Evolutionary conservation across 2,113 vertebrate genomes (phyloP), one percentile per base, ranked within the genome.

Genomic region (Myrmophylax atrothorax): DNA sequence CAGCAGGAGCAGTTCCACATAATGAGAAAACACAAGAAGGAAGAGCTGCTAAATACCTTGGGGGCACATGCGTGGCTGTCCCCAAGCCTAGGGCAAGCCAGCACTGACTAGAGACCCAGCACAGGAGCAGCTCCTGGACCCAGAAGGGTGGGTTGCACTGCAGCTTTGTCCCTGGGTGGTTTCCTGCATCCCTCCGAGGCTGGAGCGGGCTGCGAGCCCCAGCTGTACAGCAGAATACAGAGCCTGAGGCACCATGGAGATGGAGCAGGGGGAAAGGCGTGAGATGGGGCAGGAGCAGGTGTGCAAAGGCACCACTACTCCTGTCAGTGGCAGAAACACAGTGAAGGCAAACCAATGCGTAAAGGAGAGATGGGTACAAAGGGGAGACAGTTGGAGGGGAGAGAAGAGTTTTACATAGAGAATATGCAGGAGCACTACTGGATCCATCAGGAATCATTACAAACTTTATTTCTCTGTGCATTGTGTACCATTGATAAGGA

Each of bases 401-500:
- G 74, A 68, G 66, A 60, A 92, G 74, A 49, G 44, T 75, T 89
- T 94, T 87, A 85, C 85, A 79, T 35, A 97, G 91, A 96, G 94
- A 98, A 96, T 96, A 97, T 98, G 97, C 95, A 96, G 92, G 91
- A 97, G 95, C 92, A 96, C 94, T 91, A 75, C 88, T 50, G 91
- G 92, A 94, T 95, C 96, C 97, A 72, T 97, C 97, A 95, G 96
- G 98, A 98, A 97, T 94, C 96, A 97, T 98, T 96, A 97, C 95
- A 98, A 97, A 98, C 97, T 98, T 98, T 98, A 98, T 98, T 98
- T 95, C 91, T 97, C 94, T 97, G 97, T 98, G 98, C 97, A 97
- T 95, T 64, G 97, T 98, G 98, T 98, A 98, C 96, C 97, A 98
- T 97, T 96, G 95, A 97, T 96, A 96, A 96, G 94, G 96, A 97